Conservation (phyloP, 2,888 invertebrate species). For the Alloscopus bannaensis region DNA sequence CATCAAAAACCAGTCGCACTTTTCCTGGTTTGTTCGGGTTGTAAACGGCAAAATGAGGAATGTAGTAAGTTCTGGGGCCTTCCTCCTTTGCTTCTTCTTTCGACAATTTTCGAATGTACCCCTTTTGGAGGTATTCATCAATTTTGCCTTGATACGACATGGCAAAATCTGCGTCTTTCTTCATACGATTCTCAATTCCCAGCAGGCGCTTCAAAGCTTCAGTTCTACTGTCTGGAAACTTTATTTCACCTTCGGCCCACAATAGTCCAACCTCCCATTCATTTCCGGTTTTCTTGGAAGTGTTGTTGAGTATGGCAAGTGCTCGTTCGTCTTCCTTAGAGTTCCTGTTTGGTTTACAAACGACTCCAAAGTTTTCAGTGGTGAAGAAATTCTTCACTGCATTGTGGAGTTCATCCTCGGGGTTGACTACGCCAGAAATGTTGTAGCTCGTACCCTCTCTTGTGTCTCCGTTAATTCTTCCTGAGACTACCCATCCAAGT, state of each 20-base stretch:
- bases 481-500: conserved; percentile 13
- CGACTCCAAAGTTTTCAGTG: conserved; percentile 22
- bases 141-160: conserved; percentile 47
- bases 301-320: not conserved
- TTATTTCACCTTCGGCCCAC: conserved; percentile 42
- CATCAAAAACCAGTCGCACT: conserved; percentile 61
- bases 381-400: conserved; percentile 9
- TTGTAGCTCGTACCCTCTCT: not conserved
- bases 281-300: conserved; percentile 23
- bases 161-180: conserved; percentile 41
- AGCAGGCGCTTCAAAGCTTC: conserved; percentile 45
- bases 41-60: conserved; percentile 55
- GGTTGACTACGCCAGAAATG: not conserved
- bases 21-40: conserved; percentile 60
- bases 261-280: conserved; percentile 61
- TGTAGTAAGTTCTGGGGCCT: conserved; percentile 15
- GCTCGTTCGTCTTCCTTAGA: conserved; percentile 14
- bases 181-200: conserved; percentile 18
- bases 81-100: not conserved
- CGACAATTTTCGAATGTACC: conserved; percentile 18
- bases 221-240: conserved; percentile 30
- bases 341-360: too few relatives aligned
- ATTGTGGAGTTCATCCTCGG: conserved; percentile 9
- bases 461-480: not conserved
- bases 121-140: not conserved